phyloP scores from a whole-genome alignment of 2,113 vertebrate species.

The Cyphomyrus plagiostoma region DNA sequence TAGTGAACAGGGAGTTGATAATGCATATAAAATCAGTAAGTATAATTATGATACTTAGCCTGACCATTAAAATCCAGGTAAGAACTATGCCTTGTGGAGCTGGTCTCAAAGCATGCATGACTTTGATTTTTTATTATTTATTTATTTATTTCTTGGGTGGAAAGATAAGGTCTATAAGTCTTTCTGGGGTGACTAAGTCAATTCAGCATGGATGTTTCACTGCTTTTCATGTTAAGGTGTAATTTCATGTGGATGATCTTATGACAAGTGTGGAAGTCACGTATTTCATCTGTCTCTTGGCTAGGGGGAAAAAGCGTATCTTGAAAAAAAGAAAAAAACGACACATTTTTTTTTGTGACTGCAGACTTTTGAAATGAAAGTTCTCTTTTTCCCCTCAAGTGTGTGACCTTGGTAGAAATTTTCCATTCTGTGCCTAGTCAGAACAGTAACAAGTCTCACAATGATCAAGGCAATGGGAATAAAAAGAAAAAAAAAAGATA shows the following conservation, averaged over 20 bases:
- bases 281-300: background rate
- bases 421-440: background rate
- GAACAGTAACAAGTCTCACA: background rate
- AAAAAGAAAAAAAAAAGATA: background rate
- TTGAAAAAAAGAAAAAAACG: background rate
- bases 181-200: constrained; percentile 2
- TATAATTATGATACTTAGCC: background rate
- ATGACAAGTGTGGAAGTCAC: constrained; percentile 8
- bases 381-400: background rate
- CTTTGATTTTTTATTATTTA: background rate
- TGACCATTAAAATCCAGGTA: background rate
- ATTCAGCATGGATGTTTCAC: constrained; percentile 10
- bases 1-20: background rate
- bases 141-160: background rate
- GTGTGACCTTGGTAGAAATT: background rate
- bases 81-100: background rate
- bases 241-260: constrained; percentile 17
- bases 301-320: background rate
- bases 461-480: constrained; percentile 4
- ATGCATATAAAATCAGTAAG: background rate
- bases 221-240: constrained; percentile 8
- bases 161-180: constrained; percentile 5
- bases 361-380: constrained; percentile 3
- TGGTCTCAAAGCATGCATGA: background rate
- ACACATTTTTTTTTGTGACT: constrained; percentile 2